These are phyloP conservation scores for Phalangium opilio DNA, from an alignment of 2,888 invertebrate species.

Conservation along the genomic window DNA sequence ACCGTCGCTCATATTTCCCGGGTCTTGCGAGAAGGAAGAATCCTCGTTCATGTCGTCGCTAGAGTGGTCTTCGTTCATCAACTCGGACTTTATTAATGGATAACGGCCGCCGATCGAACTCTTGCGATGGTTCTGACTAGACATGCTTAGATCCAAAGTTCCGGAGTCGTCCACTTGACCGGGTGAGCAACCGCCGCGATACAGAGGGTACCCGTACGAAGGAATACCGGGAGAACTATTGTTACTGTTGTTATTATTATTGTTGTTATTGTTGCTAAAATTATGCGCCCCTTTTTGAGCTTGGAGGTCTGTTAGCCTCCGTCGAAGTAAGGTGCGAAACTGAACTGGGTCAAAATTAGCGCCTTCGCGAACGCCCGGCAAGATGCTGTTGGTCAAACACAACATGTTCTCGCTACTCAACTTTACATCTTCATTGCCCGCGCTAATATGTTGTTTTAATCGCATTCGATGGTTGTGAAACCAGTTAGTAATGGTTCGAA, in stretches of 20 bases:
- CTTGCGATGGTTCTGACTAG: conserved; percentile 18
- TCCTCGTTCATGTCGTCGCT: conserved; percentile 56
- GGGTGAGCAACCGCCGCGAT: conserved; percentile 21
- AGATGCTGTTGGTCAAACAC: neutral
- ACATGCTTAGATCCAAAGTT: conserved; percentile 53
- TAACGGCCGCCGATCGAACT: conserved; percentile 2
- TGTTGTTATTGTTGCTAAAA: conserved; percentile 5
- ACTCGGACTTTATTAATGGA: conserved; percentile 50
- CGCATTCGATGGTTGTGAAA: conserved; percentile 99
- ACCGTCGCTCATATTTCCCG: conserved; percentile 33
- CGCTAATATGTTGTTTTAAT: conserved; percentile 57
- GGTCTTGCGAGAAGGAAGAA: conserved; percentile 41
- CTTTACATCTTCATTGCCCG: conserved; percentile 9
- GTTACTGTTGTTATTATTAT: conserved; percentile 2
- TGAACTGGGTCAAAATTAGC: conserved; percentile 67
- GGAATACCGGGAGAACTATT: conserved; percentile 3
- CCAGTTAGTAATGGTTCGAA: conserved; percentile 97
- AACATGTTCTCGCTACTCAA: conserved; percentile 4
- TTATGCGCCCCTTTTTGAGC: conserved; percentile 12
- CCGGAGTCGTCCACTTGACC: conserved; percentile 21
- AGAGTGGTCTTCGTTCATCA: conserved; percentile 61
- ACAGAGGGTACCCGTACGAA: conserved; percentile 12
- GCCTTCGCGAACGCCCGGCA: conserved; percentile 11
- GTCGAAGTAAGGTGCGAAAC: conserved; percentile 72
- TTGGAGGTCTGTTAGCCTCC: conserved; percentile 54